Evolutionary conservation across 2,888 invertebrate species (phyloP).

Genomic region (Lordiphosa fenestrarum): DNA sequence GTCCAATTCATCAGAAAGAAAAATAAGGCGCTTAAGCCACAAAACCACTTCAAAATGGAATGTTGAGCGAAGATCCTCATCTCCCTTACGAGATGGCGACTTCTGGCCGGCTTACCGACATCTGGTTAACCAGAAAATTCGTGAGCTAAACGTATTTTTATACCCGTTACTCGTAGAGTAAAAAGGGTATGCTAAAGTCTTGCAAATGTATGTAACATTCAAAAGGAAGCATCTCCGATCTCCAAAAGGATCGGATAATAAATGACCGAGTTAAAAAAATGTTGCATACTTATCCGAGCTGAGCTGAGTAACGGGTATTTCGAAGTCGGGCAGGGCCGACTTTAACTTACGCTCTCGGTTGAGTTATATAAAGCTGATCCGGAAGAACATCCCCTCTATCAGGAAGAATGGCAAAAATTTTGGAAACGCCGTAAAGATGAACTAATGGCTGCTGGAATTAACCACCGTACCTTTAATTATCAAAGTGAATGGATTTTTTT

Average conservation of each 20-base stretch:
- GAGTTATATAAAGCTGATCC: conserved; percentile 84
- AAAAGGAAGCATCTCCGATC: too few relatives aligned
- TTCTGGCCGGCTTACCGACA: conserved; percentile 78
- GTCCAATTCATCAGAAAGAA: conserved; percentile 36
- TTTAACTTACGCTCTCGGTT: too few relatives aligned
- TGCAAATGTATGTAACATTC: too few relatives aligned
- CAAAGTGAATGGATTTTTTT: conserved; percentile 92
- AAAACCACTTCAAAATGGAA: conserved; percentile 41
- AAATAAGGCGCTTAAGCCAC: conserved; percentile 15
- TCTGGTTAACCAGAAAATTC: conserved; percentile 69
- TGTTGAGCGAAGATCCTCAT: conserved; percentile 61
- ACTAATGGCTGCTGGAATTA: conserved; percentile 81
- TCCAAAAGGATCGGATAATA: too few relatives aligned
- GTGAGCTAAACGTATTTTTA: conserved; percentile 82
- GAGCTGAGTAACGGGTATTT: too few relatives aligned
- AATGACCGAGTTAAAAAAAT: too few relatives aligned
- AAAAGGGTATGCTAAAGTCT: too few relatives aligned
- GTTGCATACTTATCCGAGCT: too few relatives aligned
- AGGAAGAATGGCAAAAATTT: conserved; percentile 93
- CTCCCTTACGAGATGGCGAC: conserved; percentile 71
- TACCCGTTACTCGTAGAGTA: too few relatives aligned
- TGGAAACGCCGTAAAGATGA: conserved; percentile 91
- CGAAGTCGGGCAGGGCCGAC: too few relatives aligned
- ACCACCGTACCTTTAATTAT: conserved; percentile 89
- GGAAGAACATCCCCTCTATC: conserved; percentile 91